Percentiles rank a stretch among this genome's conserved stretches.
Conservation (phyloP, 2,888 invertebrate genomes). For the Fissipunctia ypsillon region DNA sequence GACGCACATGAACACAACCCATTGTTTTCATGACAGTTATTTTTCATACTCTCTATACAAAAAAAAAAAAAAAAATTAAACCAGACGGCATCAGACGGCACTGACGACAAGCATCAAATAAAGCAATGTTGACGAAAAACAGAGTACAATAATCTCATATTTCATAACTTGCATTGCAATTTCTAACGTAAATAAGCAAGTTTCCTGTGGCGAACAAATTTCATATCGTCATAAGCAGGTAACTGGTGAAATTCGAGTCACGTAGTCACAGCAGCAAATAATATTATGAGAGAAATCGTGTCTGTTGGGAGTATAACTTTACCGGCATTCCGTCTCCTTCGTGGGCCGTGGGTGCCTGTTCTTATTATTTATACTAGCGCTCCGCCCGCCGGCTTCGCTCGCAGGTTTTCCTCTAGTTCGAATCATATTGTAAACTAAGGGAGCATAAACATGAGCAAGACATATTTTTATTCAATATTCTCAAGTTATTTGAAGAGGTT, state of each 20-base stretch:
- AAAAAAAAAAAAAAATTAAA: not conserved
- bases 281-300: constrained; percentile 85
- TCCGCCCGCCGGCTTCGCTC: constrained; percentile 38
- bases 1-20: not conserved
- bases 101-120: constrained; percentile 25
- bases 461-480: constrained; percentile 11
- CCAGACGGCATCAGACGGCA: not conserved
- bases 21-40: not conserved
- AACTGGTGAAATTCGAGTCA: constrained; percentile 80
- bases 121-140: constrained; percentile 42
- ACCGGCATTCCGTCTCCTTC: constrained; percentile 70
- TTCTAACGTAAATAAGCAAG: constrained; percentile 81
- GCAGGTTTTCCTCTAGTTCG: constrained; percentile 43
- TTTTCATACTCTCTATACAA: not conserved
- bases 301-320: constrained; percentile 82
- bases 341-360: constrained; percentile 58
- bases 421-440: constrained; percentile 32
- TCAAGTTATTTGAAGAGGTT: constrained; percentile 9
- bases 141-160: constrained; percentile 61
- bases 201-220: constrained; percentile 81
- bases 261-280: constrained; percentile 83
- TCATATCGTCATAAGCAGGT: constrained; percentile 82
- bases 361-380: constrained; percentile 61
- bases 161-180: constrained; percentile 76
- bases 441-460: constrained; percentile 8